A percentile compares a stretch with the other conserved stretches of the same genome.
Evolutionary conservation across 2,113 vertebrate species (phyloP).

Genomic region (Spermophilus dauricus): DNA sequence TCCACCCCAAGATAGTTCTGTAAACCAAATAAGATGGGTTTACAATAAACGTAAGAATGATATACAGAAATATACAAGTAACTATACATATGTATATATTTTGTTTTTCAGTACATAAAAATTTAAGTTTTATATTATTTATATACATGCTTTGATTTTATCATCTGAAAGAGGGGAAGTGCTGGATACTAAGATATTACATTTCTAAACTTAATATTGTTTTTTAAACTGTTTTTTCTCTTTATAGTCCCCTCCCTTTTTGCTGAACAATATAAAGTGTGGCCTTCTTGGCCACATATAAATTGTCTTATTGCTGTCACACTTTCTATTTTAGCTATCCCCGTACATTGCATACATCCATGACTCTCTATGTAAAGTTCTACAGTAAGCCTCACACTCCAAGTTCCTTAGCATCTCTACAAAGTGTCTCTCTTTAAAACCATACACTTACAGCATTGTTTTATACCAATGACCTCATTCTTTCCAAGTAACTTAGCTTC

Average conservation of each 20-base stretch:
- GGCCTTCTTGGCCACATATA: neutral
- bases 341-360: too few species aligned
- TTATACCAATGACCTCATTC: neutral
- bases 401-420: neutral
- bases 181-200: neutral
- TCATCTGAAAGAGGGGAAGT: neutral
- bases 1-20: neutral
- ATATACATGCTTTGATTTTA: neutral
- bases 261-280: neutral
- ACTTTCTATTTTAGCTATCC: neutral
- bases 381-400: neutral
- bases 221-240: neutral
- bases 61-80: neutral
- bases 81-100: neutral
- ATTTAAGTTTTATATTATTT: neutral
- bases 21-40: constrained; percentile 29
- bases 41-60: neutral
- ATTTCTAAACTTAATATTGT: neutral
- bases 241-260: neutral
- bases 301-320: neutral
- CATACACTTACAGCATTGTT: neutral
- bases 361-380: neutral
- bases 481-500: neutral
- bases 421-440: neutral
- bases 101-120: neutral